phyloP scores from a whole-genome alignment of 2,888 invertebrate genomes.

The Heliconius erato region DNA sequence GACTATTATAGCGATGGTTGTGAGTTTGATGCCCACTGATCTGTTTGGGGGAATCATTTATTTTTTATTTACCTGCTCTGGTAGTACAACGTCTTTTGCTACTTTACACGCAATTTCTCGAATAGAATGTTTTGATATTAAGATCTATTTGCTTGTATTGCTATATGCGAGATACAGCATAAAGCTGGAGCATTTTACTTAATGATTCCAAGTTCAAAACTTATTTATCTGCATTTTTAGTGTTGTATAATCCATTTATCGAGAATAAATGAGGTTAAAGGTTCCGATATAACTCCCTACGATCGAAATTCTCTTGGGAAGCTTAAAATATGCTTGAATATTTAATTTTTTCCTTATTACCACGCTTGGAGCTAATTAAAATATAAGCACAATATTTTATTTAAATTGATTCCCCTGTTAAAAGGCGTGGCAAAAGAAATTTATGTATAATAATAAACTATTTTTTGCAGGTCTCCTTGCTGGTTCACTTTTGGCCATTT shows the following conservation, averaged over 20 bases:
- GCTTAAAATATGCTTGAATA: no score
- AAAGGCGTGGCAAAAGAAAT: not conserved
- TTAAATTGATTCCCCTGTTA: no score
- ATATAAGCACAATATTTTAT: no score
- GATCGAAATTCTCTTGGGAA: no score
- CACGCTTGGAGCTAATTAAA: no score
- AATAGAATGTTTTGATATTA: no score
- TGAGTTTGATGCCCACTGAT: not conserved
- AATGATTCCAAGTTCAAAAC: not conserved
- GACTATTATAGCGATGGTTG: not conserved
- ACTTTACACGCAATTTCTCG: no score
- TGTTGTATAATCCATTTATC: not conserved
- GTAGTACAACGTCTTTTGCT: not conserved
- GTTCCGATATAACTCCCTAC: no score
- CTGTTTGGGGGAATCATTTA: not conserved
- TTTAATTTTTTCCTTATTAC: no score
- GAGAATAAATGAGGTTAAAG: no score
- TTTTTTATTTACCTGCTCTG: not conserved
- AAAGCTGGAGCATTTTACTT: not conserved
- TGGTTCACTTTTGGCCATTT: constrained; percentile 95
- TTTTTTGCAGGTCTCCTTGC: constrained; percentile 89
- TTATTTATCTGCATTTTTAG: not conserved
- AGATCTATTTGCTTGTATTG: no score
- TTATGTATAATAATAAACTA: not conserved
- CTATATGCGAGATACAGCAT: no score